These are phyloP conservation scores for Tachina fera DNA, from an alignment of 2,888 invertebrate genomes.

Conservation along the genomic window DNA sequence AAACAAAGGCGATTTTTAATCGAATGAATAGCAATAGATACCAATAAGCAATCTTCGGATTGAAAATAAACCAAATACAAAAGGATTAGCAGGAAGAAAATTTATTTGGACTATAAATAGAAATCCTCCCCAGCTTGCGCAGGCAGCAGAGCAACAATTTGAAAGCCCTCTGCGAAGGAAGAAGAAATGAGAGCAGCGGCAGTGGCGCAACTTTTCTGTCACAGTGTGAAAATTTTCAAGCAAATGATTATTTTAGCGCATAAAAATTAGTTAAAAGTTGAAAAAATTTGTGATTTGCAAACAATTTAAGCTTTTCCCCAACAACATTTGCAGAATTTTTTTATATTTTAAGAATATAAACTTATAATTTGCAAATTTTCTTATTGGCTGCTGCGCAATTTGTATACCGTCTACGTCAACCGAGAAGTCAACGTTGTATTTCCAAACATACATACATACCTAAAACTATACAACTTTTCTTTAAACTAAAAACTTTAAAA, in stretches of 20 bases:
- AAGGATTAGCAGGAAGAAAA: constrained; percentile 58
- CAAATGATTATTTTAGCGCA: constrained; percentile 8
- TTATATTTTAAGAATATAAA: constrained; percentile 8
- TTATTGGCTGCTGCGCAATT: constrained; percentile 66
- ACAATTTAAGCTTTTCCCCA: neutral
- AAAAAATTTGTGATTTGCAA: constrained; percentile 8
- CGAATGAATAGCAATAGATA: constrained; percentile 72
- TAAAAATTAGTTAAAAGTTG: neutral
- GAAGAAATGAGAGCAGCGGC: constrained; percentile 73
- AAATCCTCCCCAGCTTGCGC: constrained; percentile 75
- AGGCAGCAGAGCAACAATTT: constrained; percentile 63
- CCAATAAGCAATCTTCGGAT: constrained; percentile 63
- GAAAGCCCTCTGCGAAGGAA: constrained; percentile 29
- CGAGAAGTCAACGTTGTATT: constrained; percentile 53
- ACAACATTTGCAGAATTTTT: constrained; percentile 22
- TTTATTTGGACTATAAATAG: constrained; percentile 67
- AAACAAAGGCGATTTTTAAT: constrained; percentile 52
- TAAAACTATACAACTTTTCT: neutral
- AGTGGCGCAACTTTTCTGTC: constrained; percentile 61
- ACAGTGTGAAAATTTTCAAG: constrained; percentile 6
- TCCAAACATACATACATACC: neutral
- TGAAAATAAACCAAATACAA: constrained; percentile 45
- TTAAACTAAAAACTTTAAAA: constrained; percentile 33
- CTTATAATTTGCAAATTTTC: constrained; percentile 8
- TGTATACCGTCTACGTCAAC: constrained; percentile 41